Percentiles rank a stretch among this genome's conserved stretches.
Conservation (phyloP, 2,113 vertebrate genomes). For the Ceratotherium simum region DNA sequence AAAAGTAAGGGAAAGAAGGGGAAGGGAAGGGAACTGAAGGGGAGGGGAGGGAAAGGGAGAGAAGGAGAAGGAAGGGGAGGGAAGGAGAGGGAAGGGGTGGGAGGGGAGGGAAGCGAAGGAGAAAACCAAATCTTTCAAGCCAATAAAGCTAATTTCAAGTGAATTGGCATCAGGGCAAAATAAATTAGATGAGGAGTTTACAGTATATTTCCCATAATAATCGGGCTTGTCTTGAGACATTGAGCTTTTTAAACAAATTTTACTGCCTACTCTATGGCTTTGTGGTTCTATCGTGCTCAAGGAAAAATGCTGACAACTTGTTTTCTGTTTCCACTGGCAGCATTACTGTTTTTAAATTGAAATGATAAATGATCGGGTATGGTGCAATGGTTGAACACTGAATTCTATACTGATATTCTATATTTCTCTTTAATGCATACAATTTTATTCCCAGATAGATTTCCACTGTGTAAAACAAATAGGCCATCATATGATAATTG, state of each 20-base stretch:
- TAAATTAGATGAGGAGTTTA: constrained; percentile 82
- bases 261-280: constrained; percentile 78
- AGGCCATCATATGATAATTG: neutral
- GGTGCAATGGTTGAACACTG: constrained; percentile 45
- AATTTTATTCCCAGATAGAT: constrained; percentile 69
- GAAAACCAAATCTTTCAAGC: constrained; percentile 68
- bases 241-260: constrained; percentile 79
- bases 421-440: constrained; percentile 61
- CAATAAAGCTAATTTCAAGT: constrained; percentile 77
- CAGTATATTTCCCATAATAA: constrained; percentile 78
- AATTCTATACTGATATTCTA: constrained; percentile 67
- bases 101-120: constrained; percentile 32
- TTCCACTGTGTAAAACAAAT: constrained; percentile 62
- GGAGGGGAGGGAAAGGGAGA: neutral
- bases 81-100: constrained; percentile 60
- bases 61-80: constrained; percentile 27
- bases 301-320: constrained; percentile 85
- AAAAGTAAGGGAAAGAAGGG: constrained; percentile 48
- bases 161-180: constrained; percentile 75
- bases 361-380: constrained; percentile 79
- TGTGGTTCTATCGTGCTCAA: constrained; percentile 73
- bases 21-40: constrained; percentile 45
- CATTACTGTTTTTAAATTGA: constrained; percentile 78
- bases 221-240: constrained; percentile 80
- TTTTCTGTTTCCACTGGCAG: constrained; percentile 85